These are phyloP conservation scores for Bombyx mandarina DNA, from an alignment of 1,140 invertebrate species.

Conservation along the genomic window DNA sequence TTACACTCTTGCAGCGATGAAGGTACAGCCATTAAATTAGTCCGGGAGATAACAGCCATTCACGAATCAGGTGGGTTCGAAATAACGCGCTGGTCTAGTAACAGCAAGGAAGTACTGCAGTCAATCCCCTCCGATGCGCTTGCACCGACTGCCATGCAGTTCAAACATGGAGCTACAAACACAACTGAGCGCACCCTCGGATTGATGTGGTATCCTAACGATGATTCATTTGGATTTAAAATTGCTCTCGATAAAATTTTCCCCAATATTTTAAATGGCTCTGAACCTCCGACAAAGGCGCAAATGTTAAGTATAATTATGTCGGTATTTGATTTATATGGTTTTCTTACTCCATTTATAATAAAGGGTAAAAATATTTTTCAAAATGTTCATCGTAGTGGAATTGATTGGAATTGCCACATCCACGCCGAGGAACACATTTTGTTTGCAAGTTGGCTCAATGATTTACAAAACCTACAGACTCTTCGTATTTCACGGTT, in stretches of 20 bases:
- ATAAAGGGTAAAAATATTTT: constrained; percentile 46
- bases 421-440: constrained; percentile 13
- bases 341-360: constrained; percentile 39
- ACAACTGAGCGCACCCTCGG: constrained; percentile 20
- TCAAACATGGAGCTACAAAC: constrained; percentile 12
- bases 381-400: constrained; percentile 41
- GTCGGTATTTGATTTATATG: constrained; percentile 48
- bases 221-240: constrained; percentile 18
- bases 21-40: constrained; percentile 12
- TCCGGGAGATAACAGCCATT: constrained; percentile 14
- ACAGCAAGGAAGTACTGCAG: constrained; percentile 8
- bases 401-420: constrained; percentile 40
- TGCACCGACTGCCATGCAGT: not conserved
- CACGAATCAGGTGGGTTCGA: constrained; percentile 17
- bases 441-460: constrained; percentile 15
- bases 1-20: constrained; percentile 21
- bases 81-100: constrained; percentile 17
- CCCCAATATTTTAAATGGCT: constrained; percentile 7
- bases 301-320: constrained; percentile 28
- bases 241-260: constrained; percentile 12
- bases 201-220: constrained; percentile 21
- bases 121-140: constrained; percentile 1
- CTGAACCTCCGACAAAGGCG: constrained; percentile 25
- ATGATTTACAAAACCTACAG: constrained; percentile 5
- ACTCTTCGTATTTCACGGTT: not conserved